These are phyloP conservation scores for Nycticebus coucang DNA, from an alignment of 2,113 vertebrate species.

Conservation along the genomic window DNA sequence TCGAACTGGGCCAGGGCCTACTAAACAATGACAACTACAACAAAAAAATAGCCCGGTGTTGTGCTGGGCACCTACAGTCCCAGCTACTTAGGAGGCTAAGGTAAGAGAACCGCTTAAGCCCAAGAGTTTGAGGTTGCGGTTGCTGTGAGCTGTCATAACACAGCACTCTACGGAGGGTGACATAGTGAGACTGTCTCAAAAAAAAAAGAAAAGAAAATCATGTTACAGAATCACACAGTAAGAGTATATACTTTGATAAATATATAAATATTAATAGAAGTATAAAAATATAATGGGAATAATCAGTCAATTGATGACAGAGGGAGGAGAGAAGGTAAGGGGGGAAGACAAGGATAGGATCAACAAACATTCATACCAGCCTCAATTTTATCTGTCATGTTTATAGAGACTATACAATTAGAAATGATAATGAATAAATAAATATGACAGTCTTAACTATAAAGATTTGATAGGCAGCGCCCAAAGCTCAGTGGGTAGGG, in stretches of 20 bases:
- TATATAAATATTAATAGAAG: not conserved
- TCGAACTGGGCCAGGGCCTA: no score
- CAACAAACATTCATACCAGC: not conserved
- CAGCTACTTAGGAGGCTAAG: no score
- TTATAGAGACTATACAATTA: constrained; percentile 20
- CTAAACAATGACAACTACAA: no score
- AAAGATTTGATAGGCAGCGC: not conserved
- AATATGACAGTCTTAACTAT: not conserved
- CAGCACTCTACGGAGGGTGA: no score
- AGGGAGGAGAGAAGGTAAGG: not conserved
- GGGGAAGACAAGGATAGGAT: not conserved
- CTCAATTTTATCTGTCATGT: not conserved
- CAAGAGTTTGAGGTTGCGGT: no score
- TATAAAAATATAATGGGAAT: not conserved
- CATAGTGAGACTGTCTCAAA: no score
- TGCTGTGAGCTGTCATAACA: no score
- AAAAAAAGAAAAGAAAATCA: not conserved
- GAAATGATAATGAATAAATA: not conserved
- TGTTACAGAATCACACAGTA: not conserved
- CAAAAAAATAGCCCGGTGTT: no score
- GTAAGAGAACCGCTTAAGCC: no score
- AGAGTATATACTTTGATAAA: not conserved
- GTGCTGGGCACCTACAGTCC: no score
- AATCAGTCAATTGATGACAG: not conserved
- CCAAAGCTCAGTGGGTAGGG: no score